Conservation (phyloP, 2,888 invertebrate species). For the Chymomyza fuscimana region DNA sequence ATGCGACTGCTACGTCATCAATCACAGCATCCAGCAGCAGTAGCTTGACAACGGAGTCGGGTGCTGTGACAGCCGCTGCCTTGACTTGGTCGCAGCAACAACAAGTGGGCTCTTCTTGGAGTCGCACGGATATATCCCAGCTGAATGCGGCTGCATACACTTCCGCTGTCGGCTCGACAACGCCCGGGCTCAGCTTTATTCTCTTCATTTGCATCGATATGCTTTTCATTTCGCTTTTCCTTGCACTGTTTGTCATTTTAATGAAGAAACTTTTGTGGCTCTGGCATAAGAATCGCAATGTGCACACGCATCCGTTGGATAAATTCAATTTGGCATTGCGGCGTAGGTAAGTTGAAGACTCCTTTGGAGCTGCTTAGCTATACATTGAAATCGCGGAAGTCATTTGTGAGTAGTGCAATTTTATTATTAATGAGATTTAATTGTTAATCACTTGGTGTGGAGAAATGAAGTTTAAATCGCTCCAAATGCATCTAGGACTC, state of each 20-base stretch:
- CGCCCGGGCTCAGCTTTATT: conserved; percentile 72
- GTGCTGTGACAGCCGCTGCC: conserved; percentile 53
- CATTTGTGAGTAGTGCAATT: background rate
- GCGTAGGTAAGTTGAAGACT: conserved; percentile 67
- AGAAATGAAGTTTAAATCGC: background rate
- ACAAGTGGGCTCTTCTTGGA: conserved; percentile 30
- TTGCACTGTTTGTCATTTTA: conserved; percentile 85
- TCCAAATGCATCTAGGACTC: no score
- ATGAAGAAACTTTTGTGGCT: conserved; percentile 83
- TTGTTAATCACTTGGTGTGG: background rate
- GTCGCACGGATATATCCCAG: conserved; percentile 18
- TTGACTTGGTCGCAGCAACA: conserved; percentile 50
- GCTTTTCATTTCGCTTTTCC: conserved; percentile 85
- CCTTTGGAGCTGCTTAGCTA: background rate
- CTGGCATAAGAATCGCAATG: conserved; percentile 80
- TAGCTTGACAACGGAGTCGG: conserved; percentile 15
- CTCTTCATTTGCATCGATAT: conserved; percentile 83
- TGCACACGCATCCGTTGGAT: conserved; percentile 80
- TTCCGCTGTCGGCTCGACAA: background rate
- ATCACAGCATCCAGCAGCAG: conserved; percentile 41
- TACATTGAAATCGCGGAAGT: background rate
- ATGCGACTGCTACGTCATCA: conserved; percentile 53
- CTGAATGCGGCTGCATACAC: conserved; percentile 10
- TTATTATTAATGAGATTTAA: background rate
- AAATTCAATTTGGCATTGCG: conserved; percentile 84